These are phyloP conservation scores for Ormyrus nitidulus DNA, from an alignment of 2,888 invertebrate genomes.

Conservation along the genomic window DNA sequence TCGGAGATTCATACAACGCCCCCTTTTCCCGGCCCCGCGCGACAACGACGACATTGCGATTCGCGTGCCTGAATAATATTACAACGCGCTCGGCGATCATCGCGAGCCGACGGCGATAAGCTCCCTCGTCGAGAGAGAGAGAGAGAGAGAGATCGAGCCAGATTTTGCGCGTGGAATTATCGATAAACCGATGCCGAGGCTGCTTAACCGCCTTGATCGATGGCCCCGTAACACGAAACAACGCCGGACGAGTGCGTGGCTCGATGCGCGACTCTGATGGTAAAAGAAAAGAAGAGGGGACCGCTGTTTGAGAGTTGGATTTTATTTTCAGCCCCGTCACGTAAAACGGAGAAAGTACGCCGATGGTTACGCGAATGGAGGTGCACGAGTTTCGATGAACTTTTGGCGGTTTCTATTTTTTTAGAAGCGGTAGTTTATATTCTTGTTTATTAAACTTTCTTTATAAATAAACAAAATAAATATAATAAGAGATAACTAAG, in stretches of 20 bases:
- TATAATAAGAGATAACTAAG: too few species aligned
- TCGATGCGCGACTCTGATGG: background rate
- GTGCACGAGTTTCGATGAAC: background rate
- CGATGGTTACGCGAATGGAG: slow-evolving; percentile 1
- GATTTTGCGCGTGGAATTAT: slow-evolving; percentile 24
- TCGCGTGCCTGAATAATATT: slow-evolving; percentile 45
- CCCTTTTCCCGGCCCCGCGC: background rate
- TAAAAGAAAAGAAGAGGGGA: too few species aligned
- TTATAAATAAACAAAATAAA: too few species aligned
- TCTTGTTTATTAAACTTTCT: too few species aligned
- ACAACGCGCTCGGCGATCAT: slow-evolving; percentile 7
- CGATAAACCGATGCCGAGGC: slow-evolving; percentile 43
- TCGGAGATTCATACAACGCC: slow-evolving; percentile 36
- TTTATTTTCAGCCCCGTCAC: background rate
- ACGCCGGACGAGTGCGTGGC: background rate
- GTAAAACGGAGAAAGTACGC: background rate
- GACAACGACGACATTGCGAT: slow-evolving; percentile 15
- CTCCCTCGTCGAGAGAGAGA: background rate
- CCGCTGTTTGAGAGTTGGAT: background rate
- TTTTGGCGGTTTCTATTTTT: too few species aligned
- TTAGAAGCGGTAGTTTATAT: too few species aligned
- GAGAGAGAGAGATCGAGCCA: slow-evolving; percentile 2
- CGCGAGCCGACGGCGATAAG: slow-evolving; percentile 22
- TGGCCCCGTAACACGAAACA: slow-evolving; percentile 31
- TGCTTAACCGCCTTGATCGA: slow-evolving; percentile 35